Base-by-base conservation (phyloP, 2,888 invertebrate genomes). In the Octonoba sinensis region DNA sequence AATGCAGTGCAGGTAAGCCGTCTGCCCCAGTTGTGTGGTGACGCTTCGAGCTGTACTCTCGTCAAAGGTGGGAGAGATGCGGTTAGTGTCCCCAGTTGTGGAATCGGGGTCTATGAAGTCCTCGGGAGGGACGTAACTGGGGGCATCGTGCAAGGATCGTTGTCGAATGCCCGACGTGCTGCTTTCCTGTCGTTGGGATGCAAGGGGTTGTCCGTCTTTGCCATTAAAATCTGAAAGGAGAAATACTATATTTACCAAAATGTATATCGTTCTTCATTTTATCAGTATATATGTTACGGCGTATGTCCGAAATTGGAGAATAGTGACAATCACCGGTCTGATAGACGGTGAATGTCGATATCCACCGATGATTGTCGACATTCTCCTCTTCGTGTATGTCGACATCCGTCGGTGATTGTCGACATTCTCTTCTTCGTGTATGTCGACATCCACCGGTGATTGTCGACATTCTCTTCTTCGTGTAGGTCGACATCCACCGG, bases 1-100 rank as follows among this genome's bases (percentile, higher is more conserved):
- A 84, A 95, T 92, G 89, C 96, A 96, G 88, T 93, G 95, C 86
- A 96, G 91, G 88, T 95, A 95, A 66, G 96, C 95, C 51, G 95
- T 96, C 89, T 96, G 95, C 85, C 96, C 95, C 77, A 95, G 91
- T 65, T 96, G 90, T 0, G 95, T 95, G 44, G 96, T 96, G 84
- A 92, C 92, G 86, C 91, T 91, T 89, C 93, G 93, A 64, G 93
- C 93, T 49, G 92, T 92, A 75, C 91, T 90, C 86, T 92, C 91
- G 88, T 94, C 94, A 88, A 94, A 94, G 88, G 93, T 93, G 18
- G 94, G 94, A 3, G 75, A 60, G 13, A 78, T 65, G n/a, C 91
- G 91, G 59, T 91, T 90, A 6, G 62, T 73, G 16, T 81, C 84
- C 3, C 81, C 77, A 15, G 83, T 75, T 24, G 67, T 76, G n/a